Conservation (phyloP, 2,113 vertebrate genomes). For the Hyperopisus bebe region DNA sequence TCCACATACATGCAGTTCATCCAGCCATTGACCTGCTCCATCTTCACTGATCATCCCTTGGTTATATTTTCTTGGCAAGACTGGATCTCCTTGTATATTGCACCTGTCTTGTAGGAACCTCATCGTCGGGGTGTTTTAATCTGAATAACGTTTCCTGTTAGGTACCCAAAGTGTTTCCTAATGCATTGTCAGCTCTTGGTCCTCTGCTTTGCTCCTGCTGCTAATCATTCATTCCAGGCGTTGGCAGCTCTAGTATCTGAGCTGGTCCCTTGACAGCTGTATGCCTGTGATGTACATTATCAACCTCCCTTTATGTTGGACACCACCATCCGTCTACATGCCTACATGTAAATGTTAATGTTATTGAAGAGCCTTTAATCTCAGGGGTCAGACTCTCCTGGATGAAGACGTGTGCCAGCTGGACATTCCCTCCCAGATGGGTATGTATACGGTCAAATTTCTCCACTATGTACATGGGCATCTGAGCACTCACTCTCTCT, state of each 20-base stretch:
- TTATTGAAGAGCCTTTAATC: neutral
- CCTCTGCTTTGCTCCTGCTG: neutral
- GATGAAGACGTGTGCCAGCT: neutral
- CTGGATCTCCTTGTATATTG: neutral
- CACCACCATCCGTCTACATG: neutral
- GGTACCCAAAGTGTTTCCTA: neutral
- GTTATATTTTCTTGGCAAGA: neutral
- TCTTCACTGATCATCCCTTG: neutral
- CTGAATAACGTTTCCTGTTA: neutral
- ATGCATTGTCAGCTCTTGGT: neutral
- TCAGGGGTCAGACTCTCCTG: neutral
- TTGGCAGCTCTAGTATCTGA: neutral
- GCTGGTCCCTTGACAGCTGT: neutral
- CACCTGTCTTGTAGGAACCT: neutral
- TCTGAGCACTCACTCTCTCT: neutral
- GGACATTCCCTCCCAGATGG: neutral
- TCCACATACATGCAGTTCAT: neutral
- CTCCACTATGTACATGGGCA: neutral
- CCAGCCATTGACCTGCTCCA: neutral
- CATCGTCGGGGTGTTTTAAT: neutral
- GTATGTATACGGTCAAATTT: neutral
- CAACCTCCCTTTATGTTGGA: neutral
- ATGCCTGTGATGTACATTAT: neutral
- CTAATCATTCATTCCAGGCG: neutral
- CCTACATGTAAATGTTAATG: neutral